Evolutionary conservation across 2,113 vertebrate species (phyloP), one percentile per base, ranked within the genome.

Genomic region (Tragulus kanchil): DNA sequence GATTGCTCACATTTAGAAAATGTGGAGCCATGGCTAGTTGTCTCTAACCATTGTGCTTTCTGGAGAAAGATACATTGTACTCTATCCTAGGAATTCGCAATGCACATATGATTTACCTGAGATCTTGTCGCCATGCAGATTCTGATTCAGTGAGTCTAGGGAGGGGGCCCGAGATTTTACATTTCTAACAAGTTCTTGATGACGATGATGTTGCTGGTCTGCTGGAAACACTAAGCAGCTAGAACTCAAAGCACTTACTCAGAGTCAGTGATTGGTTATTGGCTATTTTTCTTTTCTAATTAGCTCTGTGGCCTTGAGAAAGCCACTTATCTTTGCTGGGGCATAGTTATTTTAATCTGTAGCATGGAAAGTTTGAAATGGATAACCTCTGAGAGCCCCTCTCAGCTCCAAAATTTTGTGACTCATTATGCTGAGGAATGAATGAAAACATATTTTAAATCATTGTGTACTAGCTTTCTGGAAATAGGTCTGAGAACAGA

Each of bases 1-100:
- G 23, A 64, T 90, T 94, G 50, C n/a, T 96, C 79, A 90, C 21
- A 62, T 95, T 81, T 90, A 96, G 92, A 79, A 87, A 87, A 77
- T 15, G 52, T 31, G 14, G 23, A 93, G 4, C n/a, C 25, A 13
- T 31, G 59, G 48, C 36, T 85, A 9, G 48, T 89, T 87, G 45
- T 26, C 17, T 85, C 15, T 6, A 26, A 6, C 67, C 92, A 25
- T 87, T 50, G 13, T n/a, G 58, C 3, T 89, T 19, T 93, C 58
- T 64, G 50, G 17, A 87, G 73, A 78, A 83, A 81, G 42, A 58
- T 9, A 26, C 10, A 6, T 67, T 54, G 13, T 45, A 17, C 13
- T 64, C 42, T 64, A 58, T 36, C n/a, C n/a, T 54, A 50, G 58
- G 19, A n/a, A 31, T 87, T 79, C 28, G 69, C 65, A 79, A 5